These are phyloP conservation scores for Drosophila atroscutellata DNA, from an alignment of 2,888 invertebrate species.

Conservation along the genomic window DNA sequence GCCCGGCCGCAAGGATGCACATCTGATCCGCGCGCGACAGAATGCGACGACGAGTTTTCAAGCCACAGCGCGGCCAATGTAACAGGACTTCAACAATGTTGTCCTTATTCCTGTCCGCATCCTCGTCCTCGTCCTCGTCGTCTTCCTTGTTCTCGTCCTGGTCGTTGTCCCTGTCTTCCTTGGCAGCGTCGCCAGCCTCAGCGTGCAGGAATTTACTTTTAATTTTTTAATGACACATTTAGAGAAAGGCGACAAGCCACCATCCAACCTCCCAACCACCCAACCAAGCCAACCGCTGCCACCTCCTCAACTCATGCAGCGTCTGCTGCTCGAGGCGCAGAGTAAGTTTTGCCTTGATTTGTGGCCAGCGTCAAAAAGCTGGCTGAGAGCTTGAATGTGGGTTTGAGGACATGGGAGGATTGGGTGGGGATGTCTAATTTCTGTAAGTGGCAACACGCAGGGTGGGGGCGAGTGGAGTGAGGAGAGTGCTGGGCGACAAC, in stretches of 20 bases:
- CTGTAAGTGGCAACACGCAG: conserved; percentile 50
- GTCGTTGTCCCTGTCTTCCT: conserved; percentile 7
- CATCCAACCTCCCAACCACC: not conserved
- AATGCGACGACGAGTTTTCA: conserved; percentile 35
- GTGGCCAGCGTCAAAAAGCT: conserved; percentile 31
- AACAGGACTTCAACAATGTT: conserved; percentile 41
- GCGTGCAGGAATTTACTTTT: conserved; percentile 67
- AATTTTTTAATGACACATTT: conserved; percentile 76
- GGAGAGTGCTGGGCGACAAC: conserved; percentile 24
- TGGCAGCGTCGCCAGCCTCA: conserved; percentile 22
- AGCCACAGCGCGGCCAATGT: conserved; percentile 20
- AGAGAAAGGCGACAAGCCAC: conserved; percentile 22
- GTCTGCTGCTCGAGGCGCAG: conserved; percentile 10
- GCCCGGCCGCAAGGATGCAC: conserved; percentile 39
- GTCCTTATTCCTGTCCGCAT: not conserved
- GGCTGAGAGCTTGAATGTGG: conserved; percentile 5
- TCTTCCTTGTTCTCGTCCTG: not conserved
- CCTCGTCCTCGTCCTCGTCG: not conserved
- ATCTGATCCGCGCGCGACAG: conserved; percentile 19
- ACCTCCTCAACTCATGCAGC: not conserved
- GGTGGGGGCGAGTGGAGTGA: not conserved
- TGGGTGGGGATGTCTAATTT: conserved; percentile 44
- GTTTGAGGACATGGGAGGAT: not conserved
- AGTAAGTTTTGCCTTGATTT: conserved; percentile 53
- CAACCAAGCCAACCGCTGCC: not conserved